Conservation (phyloP, 2,888 invertebrate species). For the Caenorhabditis panamensis region DNA sequence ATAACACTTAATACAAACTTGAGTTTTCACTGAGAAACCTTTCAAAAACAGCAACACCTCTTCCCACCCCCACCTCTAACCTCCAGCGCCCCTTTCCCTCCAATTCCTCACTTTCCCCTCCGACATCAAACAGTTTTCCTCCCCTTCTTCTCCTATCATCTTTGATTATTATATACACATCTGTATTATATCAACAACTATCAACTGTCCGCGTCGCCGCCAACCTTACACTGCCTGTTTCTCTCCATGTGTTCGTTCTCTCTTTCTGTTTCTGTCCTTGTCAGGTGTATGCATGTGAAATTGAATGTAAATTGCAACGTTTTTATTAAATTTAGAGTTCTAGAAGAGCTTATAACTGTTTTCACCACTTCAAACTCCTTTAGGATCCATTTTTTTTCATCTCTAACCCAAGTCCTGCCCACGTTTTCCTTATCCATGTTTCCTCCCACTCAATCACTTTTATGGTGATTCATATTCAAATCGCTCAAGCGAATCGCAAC, state of each 20-base stretch:
- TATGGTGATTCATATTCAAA: conserved; percentile 22
- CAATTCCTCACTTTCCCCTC: not conserved
- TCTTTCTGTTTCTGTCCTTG: no score
- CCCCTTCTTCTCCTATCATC: conserved; percentile 18
- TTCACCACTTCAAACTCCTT: no score
- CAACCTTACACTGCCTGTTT: no score
- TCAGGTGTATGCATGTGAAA: no score
- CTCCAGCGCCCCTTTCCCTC: not conserved
- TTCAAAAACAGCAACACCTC: not conserved
- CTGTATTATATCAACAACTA: conserved; percentile 29
- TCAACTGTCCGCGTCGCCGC: conserved; percentile 26
- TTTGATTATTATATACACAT: conserved; percentile 32
- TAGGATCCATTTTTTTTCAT: no score
- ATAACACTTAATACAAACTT: no score
- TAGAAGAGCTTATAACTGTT: no score
- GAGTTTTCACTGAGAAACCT: not conserved
- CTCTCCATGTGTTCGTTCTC: no score
- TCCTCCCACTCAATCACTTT: not conserved
- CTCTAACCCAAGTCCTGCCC: no score
- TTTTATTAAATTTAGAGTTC: no score
- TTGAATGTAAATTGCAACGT: no score
- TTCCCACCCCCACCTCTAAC: not conserved
- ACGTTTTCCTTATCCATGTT: no score
- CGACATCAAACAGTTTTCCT: not conserved
- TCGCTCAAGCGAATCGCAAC: conserved; percentile 36